Conservation (phyloP, 2,888 invertebrate species). For the Dicyrtomina minuta region DNA sequence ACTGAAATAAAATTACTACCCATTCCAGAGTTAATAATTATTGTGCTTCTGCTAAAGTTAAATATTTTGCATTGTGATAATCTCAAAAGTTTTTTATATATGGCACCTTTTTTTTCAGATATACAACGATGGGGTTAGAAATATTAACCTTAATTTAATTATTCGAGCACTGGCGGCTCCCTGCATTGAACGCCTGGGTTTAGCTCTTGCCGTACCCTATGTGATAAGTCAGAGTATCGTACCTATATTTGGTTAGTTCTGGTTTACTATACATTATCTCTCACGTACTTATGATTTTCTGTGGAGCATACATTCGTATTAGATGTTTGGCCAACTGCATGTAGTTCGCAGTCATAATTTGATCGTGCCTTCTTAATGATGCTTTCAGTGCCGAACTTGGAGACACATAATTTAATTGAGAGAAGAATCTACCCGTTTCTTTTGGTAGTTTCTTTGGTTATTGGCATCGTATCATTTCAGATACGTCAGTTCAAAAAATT, state of each 20-base stretch:
- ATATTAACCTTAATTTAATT: conserved; percentile 86
- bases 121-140: conserved; percentile 88
- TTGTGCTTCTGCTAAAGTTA: neutral
- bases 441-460: conserved; percentile 69
- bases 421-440: conserved; percentile 87
- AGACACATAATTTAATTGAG: conserved; percentile 70
- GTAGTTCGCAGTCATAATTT: too few relatives aligned
- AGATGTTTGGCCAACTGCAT: too few relatives aligned
- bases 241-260: conserved; percentile 57
- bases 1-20: too few relatives aligned
- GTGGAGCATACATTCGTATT: neutral
- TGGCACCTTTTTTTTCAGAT: conserved; percentile 61
- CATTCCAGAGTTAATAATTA: too few relatives aligned
- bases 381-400: conserved; percentile 51
- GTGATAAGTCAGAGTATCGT: conserved; percentile 72
- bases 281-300: too few relatives aligned
- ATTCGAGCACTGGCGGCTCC: conserved; percentile 84
- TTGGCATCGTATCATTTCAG: conserved; percentile 77
- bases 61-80: neutral
- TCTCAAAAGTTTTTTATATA: conserved; percentile 1
- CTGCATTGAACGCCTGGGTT: conserved; percentile 81
- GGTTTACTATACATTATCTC: too few relatives aligned
- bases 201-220: conserved; percentile 91
- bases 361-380: conserved; percentile 9
- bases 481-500: conserved; percentile 89